Percentiles rank a stretch among this genome's conserved stretches.
phyloP scores from a whole-genome alignment of 2,113 vertebrate species.

The Saccopteryx leptura region DNA sequence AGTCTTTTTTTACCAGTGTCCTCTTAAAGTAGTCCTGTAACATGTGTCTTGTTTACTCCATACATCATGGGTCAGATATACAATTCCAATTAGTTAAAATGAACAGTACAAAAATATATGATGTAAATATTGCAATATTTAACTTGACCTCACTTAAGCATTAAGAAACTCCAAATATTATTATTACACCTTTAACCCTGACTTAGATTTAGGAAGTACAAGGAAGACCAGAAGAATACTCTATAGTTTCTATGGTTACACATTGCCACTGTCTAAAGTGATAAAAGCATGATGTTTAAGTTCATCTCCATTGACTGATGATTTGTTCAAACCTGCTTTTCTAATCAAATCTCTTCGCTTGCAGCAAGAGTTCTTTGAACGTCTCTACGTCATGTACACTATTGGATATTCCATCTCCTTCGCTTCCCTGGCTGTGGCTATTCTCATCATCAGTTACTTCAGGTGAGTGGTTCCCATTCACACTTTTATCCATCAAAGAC shows the following conservation, averaged over 20 bases:
- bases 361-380: slow-evolving; percentile 94
- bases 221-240: slow-evolving; percentile 84
- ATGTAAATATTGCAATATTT: slow-evolving; percentile 83
- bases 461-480: slow-evolving; percentile 86
- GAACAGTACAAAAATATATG: slow-evolving; percentile 87
- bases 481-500: background rate
- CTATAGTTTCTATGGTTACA: slow-evolving; percentile 82
- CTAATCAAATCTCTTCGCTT: slow-evolving; percentile 62
- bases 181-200: slow-evolving; percentile 84
- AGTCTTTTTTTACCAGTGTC: background rate
- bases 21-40: background rate
- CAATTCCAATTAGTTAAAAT: slow-evolving; percentile 79
- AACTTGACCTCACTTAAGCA: slow-evolving; percentile 86
- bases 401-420: slow-evolving; percentile 94
- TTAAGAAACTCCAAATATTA: slow-evolving; percentile 85
- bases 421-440: slow-evolving; percentile 91
- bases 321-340: slow-evolving; percentile 85
- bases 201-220: slow-evolving; percentile 86
- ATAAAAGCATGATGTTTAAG: slow-evolving; percentile 84
- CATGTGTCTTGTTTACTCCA: slow-evolving; percentile 84
- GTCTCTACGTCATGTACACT: slow-evolving; percentile 94
- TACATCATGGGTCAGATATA: slow-evolving; percentile 86
- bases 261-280: slow-evolving; percentile 84
- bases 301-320: slow-evolving; percentile 85
- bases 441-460: slow-evolving; percentile 94